A percentile compares a stretch with the other conserved stretches of the same genome.
Conservation (phyloP, 2,113 vertebrate species). For the Aramus guarauna region DNA sequence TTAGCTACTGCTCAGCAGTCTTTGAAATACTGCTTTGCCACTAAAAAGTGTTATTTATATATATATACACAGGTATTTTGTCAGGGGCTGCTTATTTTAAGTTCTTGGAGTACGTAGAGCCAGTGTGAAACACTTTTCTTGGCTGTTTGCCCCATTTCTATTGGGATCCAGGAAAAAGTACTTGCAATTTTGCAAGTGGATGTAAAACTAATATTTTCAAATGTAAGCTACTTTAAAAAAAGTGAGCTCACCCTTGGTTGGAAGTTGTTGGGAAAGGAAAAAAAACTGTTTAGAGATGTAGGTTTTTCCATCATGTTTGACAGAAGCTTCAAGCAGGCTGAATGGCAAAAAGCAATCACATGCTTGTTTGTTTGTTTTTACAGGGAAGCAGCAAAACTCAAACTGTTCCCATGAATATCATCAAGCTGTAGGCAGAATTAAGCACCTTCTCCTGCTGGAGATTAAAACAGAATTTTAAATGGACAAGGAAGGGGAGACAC, state of each 20-base stretch:
- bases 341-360: background rate
- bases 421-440: background rate
- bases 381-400: background rate
- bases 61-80: background rate
- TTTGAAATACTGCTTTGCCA: conserved; percentile 44
- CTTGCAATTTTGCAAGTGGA: background rate
- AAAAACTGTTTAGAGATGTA: background rate
- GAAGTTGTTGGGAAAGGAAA: background rate
- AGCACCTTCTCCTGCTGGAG: background rate
- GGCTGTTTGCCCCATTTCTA: background rate
- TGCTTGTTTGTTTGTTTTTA: background rate
- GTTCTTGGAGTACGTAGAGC: background rate
- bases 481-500: background rate
- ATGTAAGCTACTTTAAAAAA: background rate
- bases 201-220: conserved; percentile 2
- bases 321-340: background rate
- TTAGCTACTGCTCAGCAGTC: background rate
- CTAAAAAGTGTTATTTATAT: conserved; percentile 28
- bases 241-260: background rate
- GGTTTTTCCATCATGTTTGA: background rate
- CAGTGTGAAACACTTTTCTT: background rate
- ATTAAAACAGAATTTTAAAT: background rate
- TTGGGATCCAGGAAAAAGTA: background rate
- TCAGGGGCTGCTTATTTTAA: background rate
- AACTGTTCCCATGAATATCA: background rate